Conservation (phyloP, 2,113 vertebrate species). For the Pitta sordida region DNA sequence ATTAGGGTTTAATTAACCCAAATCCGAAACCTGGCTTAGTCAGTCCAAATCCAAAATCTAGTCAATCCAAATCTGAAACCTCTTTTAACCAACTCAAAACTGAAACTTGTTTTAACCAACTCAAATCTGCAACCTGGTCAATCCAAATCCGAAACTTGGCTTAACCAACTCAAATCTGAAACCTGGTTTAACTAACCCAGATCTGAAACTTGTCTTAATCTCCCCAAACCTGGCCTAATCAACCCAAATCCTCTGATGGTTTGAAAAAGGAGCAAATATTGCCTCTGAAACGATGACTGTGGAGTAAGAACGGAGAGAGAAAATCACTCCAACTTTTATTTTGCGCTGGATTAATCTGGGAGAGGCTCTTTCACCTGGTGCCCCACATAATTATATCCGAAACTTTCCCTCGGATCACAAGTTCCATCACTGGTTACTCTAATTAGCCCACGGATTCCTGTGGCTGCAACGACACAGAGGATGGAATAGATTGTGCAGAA, state of each 20-base stretch:
- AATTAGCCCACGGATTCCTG: background rate
- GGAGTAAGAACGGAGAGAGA: background rate
- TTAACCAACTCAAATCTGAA: background rate
- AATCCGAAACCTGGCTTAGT: background rate
- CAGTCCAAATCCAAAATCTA: background rate
- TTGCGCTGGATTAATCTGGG: background rate
- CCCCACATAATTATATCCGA: background rate
- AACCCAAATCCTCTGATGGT: fast-evolving
- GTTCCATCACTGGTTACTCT: background rate
- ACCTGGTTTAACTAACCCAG: background rate
- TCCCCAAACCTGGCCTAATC: background rate
- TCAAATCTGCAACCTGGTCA: background rate
- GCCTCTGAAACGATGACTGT: background rate
- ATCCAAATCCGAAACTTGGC: background rate
- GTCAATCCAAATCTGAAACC: no score
- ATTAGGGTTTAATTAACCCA: background rate
- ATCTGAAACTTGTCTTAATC: background rate
- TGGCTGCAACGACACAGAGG: background rate
- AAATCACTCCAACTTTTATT: background rate
- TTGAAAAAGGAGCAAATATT: background rate
- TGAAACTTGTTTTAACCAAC: background rate
- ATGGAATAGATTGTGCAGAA: background rate
- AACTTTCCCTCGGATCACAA: background rate
- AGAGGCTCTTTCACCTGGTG: background rate
- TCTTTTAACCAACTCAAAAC: background rate